Conservation (phyloP, 2,797 vertebrate genomes). For the Podargus strigoides region DNA sequence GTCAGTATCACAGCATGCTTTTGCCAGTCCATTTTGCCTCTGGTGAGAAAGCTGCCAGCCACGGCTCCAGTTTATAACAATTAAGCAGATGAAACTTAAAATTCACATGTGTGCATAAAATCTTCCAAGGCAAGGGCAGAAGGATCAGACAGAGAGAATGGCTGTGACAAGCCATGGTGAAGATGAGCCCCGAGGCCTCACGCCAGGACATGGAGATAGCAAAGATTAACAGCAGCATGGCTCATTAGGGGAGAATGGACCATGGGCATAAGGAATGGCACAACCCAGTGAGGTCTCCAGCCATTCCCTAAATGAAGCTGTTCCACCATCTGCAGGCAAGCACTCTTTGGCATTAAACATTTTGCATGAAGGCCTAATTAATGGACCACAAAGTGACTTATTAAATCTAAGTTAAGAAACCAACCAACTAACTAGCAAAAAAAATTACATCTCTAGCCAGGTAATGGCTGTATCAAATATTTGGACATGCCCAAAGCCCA, state of each 20-base stretch:
- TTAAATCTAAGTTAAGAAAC: constrained; percentile 48
- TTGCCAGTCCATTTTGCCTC: background rate
- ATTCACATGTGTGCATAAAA: background rate
- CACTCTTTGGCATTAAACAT: constrained; percentile 28
- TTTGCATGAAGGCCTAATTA: constrained; percentile 50
- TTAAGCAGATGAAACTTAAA: background rate
- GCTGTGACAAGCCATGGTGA: background rate
- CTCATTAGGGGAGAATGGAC: constrained; percentile 21
- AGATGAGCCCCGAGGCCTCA: background rate
- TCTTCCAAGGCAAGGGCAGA: constrained; percentile 10
- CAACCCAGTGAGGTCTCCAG: background rate
- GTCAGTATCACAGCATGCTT: background rate
- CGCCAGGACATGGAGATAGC: background rate
- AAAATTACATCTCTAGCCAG: constrained; percentile 4
- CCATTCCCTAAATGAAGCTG: constrained; percentile 38
- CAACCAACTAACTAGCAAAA: constrained; percentile 40
- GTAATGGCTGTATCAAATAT: constrained; percentile 17
- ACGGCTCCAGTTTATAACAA: background rate
- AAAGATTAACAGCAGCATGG: constrained; percentile 19
- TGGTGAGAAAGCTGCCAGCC: background rate
- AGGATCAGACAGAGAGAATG: background rate
- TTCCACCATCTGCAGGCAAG: constrained; percentile 18
- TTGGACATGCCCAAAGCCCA: background rate
- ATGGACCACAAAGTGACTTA: constrained; percentile 47
- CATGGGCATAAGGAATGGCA: background rate